Evolutionary conservation across 2,797 vertebrate species (phyloP).

Genomic region (Rhincodon typus): DNA sequence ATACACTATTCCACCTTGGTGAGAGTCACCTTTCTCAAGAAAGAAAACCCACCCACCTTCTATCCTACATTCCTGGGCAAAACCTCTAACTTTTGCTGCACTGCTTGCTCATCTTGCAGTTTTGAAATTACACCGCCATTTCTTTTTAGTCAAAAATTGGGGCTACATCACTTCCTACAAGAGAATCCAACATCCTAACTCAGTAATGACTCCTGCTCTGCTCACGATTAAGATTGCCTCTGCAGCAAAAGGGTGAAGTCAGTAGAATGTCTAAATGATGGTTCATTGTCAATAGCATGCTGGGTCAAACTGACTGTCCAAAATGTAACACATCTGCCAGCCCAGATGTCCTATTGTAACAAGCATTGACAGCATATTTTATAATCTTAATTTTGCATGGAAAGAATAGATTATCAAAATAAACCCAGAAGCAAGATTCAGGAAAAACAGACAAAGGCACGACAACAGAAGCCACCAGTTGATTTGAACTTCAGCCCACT

Average conservation of each 20-base stretch:
- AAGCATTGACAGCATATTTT: not conserved
- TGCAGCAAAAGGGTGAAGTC: not conserved
- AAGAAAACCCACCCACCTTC: not conserved
- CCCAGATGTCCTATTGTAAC: not conserved
- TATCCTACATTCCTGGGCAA: not conserved
- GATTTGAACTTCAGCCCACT: not conserved
- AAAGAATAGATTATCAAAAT: not conserved
- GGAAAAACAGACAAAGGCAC: not conserved
- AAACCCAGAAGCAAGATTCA: not conserved
- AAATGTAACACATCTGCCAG: not conserved
- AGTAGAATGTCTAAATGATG: not conserved
- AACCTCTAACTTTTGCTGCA: not conserved
- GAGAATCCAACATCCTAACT: not conserved
- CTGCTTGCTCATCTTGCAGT: not conserved
- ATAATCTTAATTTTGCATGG: not conserved
- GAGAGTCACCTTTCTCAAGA: not conserved
- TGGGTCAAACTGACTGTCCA: not conserved
- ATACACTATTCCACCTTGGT: not conserved
- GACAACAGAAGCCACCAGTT: not conserved
- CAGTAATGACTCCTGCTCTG: not conserved
- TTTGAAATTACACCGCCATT: not conserved
- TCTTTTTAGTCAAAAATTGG: not conserved
- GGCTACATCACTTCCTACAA: not conserved
- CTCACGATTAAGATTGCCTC: not conserved
- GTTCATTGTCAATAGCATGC: not conserved